Percentiles rank a stretch among this genome's conserved stretches.
These are phyloP conservation scores for Rhinatrema bivittatum DNA, from an alignment of 2,797 vertebrate species.

Conservation along the genomic window DNA sequence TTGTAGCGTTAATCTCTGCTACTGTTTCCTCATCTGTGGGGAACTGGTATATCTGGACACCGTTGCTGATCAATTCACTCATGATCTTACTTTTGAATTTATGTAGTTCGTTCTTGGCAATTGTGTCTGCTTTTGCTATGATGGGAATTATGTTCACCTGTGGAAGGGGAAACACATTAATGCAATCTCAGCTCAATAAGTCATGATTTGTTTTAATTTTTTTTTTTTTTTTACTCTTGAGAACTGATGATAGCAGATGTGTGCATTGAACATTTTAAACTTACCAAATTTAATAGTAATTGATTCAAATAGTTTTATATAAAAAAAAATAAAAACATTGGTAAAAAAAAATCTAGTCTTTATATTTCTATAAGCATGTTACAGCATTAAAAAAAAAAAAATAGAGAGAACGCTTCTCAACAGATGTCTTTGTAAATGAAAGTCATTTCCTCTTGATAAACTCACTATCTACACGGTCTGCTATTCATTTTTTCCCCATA, in stretches of 20 bases:
- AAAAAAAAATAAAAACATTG: too few species aligned
- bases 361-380: too few species aligned
- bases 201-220: too few species aligned
- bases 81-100: conserved; percentile 86
- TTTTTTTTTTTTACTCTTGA: too few species aligned
- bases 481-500: neutral
- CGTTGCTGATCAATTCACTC: conserved; percentile 80
- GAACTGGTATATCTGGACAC: conserved; percentile 82
- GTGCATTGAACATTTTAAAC: too few species aligned
- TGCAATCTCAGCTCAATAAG: too few species aligned
- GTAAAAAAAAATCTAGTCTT: too few species aligned
- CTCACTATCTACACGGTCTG: too few species aligned
- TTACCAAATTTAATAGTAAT: too few species aligned
- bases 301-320: too few species aligned
- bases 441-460: conserved; percentile 13
- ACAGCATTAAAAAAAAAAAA: too few species aligned
- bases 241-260: too few species aligned
- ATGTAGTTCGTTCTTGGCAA: conserved; percentile 75
- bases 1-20: conserved; percentile 73
- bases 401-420: neutral
- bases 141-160: conserved; percentile 83
- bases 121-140: conserved; percentile 79
- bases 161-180: conserved; percentile 14
- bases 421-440: conserved; percentile 16
- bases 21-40: conserved; percentile 76